Conservation (phyloP, 2,888 invertebrate species). For the Yponomeuta plumbellus region DNA sequence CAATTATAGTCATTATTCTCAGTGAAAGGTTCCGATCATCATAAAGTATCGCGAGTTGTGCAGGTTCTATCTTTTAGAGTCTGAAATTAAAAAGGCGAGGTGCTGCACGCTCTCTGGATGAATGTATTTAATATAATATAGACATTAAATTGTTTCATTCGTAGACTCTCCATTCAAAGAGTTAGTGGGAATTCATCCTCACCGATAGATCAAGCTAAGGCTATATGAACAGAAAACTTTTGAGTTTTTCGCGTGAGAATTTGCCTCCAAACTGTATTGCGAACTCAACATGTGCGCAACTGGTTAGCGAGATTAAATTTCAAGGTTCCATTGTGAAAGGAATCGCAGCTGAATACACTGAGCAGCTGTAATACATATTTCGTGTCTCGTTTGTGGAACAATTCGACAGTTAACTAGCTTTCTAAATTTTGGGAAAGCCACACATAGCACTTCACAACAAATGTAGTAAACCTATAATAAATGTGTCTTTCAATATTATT, state of each 20-base stretch:
- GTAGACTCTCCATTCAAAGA: neutral
- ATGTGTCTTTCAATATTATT: slow-evolving; percentile 1
- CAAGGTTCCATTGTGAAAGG: slow-evolving; percentile 63
- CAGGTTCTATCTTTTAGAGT: neutral
- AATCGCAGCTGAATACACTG: neutral
- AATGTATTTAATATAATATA: neutral
- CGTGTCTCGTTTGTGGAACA: slow-evolving; percentile 14
- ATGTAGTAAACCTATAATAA: neutral
- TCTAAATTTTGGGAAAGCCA: neutral
- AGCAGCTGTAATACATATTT: neutral
- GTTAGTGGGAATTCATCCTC: slow-evolving; percentile 31
- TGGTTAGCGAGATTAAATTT: slow-evolving; percentile 49
- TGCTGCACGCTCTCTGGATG: neutral
- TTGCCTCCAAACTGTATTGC: slow-evolving; percentile 41
- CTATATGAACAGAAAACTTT: slow-evolving; percentile 33
- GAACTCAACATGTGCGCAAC: slow-evolving; percentile 37
- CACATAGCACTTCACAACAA: neutral
- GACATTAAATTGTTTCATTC: neutral
- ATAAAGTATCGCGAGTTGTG: neutral
- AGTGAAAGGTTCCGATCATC: neutral
- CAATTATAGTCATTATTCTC: neutral
- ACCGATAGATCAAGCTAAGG: slow-evolving; percentile 25
- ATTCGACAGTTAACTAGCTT: slow-evolving; percentile 3
- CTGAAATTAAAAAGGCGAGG: neutral
- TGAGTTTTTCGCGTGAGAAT: slow-evolving; percentile 52